Conservation (phyloP, 2,888 invertebrate genomes). For the Thereva unica region DNA sequence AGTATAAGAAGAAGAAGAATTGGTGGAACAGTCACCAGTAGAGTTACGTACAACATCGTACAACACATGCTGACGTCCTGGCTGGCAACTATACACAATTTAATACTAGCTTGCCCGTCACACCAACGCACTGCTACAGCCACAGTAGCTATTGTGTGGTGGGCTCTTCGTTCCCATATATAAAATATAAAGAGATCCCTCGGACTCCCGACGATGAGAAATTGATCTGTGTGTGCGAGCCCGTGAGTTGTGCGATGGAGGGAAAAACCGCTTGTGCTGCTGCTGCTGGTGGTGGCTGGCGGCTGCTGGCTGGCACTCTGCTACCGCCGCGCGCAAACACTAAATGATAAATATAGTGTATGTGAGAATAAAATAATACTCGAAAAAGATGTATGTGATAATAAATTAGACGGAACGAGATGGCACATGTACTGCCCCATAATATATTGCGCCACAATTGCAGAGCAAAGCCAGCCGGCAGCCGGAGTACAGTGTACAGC, state of each 20-base stretch:
- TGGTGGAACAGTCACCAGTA: too few species aligned
- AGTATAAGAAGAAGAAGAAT: conserved; percentile 34
- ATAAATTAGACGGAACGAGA: conserved; percentile 45
- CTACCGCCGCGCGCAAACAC: conserved; percentile 29
- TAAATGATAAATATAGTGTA: conserved; percentile 40
- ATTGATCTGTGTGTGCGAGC: too few species aligned
- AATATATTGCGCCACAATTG: conserved; percentile 34
- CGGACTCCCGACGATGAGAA: too few species aligned
- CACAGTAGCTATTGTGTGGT: background rate
- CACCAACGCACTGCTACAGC: background rate
- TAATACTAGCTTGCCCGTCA: conserved; percentile 3
- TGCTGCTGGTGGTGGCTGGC: background rate
- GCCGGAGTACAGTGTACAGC: background rate
- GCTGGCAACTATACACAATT: conserved; percentile 5
- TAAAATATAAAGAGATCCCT: too few species aligned
- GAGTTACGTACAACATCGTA: conserved; percentile 20
- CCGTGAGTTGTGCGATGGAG: conserved; percentile 19
- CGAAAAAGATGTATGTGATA: conserved; percentile 42
- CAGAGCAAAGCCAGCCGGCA: too few species aligned
- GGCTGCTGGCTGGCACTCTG: too few species aligned
- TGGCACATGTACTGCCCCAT: conserved; percentile 39
- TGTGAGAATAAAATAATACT: conserved; percentile 40
- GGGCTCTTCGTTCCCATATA: too few species aligned
- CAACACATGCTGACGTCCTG: conserved; percentile 26
- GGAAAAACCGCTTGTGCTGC: conserved; percentile 5